Base-by-base conservation (phyloP, 2,113 vertebrate genomes). In the Crotalus tigris region DNA sequence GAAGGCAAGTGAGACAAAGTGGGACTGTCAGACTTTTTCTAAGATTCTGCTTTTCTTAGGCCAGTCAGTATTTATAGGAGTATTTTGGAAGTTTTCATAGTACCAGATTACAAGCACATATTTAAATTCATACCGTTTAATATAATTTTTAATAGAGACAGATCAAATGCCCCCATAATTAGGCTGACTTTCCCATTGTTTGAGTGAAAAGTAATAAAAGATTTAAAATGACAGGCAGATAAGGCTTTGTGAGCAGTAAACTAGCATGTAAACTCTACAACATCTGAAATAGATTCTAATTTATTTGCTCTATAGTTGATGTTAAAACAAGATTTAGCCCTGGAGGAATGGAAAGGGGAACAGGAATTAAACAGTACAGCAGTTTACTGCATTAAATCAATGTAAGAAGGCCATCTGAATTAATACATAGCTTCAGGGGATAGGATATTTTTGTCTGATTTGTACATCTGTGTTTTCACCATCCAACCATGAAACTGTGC, bases 341-440 rank as follows among this genome's bases (percentile, higher is more conserved):
- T 92, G n/a, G 0, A 89, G 75, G 29, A 89, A 90, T 61, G 46
- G 46, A 90, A 93, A n/a, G 46, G 86, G 75, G 21, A 92, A 64
- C 23, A n/a, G 15, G 75, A 95, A 94, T 24, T 15, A 92, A 92
- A 89, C 87, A 93, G 57, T 87, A 93, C 81, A 86, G 54, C 90
- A 46, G 88, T 89, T 89, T 93, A 85, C 64, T 85, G 59, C 69
- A 86, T 93, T 91, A 92, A 93, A 85, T 85, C 87, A 92, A 89
- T 89, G 54, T 86, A 91, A 93, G 90, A 91, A 91, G 90, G 90
- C 86, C 86, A 93, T 91, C 86, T 88, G 53, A 93, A 93, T 93
- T 89, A 93, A 93, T 91, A 89, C 21, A 93, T 69, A 85, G 90
- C 93, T 89, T 89, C 69, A 90, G 87, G 87, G 29, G 88, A 81